These are phyloP conservation scores for Caranx melampygus DNA, from an alignment of 2,113 vertebrate genomes.

Conservation along the genomic window DNA sequence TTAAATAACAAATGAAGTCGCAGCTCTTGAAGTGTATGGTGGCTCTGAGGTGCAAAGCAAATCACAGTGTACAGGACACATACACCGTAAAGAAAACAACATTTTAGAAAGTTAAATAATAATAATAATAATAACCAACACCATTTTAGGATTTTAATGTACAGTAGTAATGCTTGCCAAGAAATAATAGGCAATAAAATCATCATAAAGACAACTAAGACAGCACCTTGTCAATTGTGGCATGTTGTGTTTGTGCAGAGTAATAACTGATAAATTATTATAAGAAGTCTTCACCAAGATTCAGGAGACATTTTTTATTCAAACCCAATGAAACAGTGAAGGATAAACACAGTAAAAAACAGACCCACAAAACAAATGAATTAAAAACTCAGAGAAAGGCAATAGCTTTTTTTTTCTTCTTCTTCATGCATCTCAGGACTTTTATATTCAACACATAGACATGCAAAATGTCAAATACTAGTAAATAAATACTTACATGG, in stretches of 20 bases:
- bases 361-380: slow-evolving; percentile 1
- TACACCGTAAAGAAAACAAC: no score
- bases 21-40: background rate
- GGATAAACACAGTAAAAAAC: slow-evolving; percentile 47
- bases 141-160: no score
- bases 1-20: background rate
- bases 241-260: background rate
- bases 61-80: no score
- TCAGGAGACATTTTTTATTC: slow-evolving; percentile 41
- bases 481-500: slow-evolving; percentile 29
- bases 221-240: no score
- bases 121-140: no score
- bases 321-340: background rate
- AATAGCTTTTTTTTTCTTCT: background rate
- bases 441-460: background rate
- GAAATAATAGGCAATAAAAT: no score
- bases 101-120: no score
- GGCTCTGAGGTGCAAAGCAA: background rate
- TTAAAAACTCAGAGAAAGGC: background rate
- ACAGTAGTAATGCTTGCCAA: no score
- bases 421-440: background rate
- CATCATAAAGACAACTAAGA: no score
- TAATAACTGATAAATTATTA: background rate
- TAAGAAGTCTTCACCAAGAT: background rate
- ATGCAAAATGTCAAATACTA: background rate